phyloP scores from a whole-genome alignment of 92 coral and sea anemone genomes.

The Nematostella vectensis region DNA sequence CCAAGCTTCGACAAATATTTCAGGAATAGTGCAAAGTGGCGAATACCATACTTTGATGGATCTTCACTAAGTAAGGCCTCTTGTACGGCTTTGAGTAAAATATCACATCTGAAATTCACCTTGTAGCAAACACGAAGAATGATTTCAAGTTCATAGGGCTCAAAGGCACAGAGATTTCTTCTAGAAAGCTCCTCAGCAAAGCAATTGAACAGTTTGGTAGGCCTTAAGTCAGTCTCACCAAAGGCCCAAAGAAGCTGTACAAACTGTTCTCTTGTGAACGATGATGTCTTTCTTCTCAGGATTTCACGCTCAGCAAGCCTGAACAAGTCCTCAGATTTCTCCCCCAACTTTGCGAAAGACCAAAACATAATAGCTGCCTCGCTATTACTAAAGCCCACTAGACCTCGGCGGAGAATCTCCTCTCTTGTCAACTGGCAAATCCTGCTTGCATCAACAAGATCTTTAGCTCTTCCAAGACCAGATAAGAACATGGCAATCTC shows the following conservation, averaged over 20 bases:
- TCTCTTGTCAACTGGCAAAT: slow-evolving; percentile 3
- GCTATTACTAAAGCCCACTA: slow-evolving; percentile 16
- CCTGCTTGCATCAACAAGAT: slow-evolving; percentile 7
- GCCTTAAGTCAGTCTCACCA: slow-evolving; percentile 17
- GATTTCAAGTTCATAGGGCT: slow-evolving; percentile 27
- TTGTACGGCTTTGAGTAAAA: slow-evolving; percentile 12
- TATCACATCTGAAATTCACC: slow-evolving; percentile 15
- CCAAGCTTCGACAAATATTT: slow-evolving; percentile 26
- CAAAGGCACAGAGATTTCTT: slow-evolving; percentile 19
- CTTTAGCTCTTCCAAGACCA: slow-evolving; percentile 31
- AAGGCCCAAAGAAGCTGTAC: slow-evolving; percentile 28
- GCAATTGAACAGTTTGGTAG: slow-evolving; percentile 8
- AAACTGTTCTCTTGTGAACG: slow-evolving; percentile 27
- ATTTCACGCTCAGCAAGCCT: slow-evolving; percentile 31
- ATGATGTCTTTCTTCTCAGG: slow-evolving; percentile 12
- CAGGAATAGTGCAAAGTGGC: slow-evolving; percentile 22
- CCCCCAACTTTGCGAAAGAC: slow-evolving; percentile 31
- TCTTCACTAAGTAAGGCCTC: slow-evolving; percentile 21
- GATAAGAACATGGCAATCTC: slow-evolving; percentile 32
- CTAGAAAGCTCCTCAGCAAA: slow-evolving; percentile 27
- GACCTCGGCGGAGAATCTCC: slow-evolving; percentile 20
- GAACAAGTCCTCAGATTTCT: slow-evolving; percentile 16
- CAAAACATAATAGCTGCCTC: slow-evolving; percentile 23
- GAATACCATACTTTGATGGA: slow-evolving; percentile 17
- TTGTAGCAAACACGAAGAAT: slow-evolving; percentile 13